Percentiles rank a stretch among this genome's conserved stretches.
These are phyloP conservation scores for Drosophila mayaguana DNA, from an alignment of 2,888 invertebrate genomes.

Conservation along the genomic window DNA sequence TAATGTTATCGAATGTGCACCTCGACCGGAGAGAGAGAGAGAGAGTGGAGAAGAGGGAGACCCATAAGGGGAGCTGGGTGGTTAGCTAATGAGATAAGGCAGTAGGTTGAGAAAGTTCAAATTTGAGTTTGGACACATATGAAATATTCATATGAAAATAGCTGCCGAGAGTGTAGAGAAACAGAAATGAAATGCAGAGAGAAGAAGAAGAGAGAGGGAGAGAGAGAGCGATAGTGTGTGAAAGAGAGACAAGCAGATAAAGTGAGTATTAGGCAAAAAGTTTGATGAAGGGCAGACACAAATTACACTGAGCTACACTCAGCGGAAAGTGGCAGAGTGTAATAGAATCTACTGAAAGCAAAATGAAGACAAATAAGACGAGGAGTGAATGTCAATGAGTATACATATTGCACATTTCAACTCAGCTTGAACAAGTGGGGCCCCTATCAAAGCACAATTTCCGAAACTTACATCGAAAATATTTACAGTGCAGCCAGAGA, in stretches of 20 bases:
- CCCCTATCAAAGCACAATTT: neutral
- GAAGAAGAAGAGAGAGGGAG: neutral
- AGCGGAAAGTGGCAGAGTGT: neutral
- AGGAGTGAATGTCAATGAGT: too few relatives aligned
- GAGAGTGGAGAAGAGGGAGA: too few relatives aligned
- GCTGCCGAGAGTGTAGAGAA: conserved; percentile 2
- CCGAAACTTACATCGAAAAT: neutral
- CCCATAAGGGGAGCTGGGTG: neutral
- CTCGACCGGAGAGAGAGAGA: neutral
- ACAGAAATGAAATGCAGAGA: neutral
- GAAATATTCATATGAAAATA: conserved; percentile 56
- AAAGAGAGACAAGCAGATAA: neutral
- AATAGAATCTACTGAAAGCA: neutral
- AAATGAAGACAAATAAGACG: too few relatives aligned
- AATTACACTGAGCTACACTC: conserved; percentile 4
- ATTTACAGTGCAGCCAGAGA: conserved; percentile 2
- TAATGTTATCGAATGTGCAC: conserved; percentile 39
- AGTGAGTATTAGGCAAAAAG: neutral
- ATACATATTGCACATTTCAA: neutral
- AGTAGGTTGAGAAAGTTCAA: conserved; percentile 9
- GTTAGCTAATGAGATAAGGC: conserved; percentile 1
- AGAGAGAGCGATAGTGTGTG: neutral
- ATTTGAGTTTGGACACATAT: conserved; percentile 32
- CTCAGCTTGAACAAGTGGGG: neutral
- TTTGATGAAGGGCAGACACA: neutral